Conservation (phyloP, 1,140 invertebrate genomes). For the Drosophila tristis region DNA sequence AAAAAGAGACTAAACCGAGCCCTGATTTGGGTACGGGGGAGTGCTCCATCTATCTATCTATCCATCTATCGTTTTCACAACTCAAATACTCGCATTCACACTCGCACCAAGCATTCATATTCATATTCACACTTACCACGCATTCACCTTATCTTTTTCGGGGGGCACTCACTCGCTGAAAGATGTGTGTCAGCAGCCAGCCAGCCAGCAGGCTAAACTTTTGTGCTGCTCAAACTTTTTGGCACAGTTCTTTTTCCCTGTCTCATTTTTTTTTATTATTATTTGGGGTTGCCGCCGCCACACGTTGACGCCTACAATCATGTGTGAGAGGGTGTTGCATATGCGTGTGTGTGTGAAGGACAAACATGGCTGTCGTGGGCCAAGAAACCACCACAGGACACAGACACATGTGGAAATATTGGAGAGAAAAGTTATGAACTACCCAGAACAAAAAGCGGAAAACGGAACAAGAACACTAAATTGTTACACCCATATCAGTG, state of each 20-base stretch:
- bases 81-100: no score
- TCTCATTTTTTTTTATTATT: neutral
- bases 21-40: neutral
- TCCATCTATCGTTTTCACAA: no score
- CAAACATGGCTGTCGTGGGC: conserved; percentile 73
- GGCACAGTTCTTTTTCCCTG: conserved; percentile 60
- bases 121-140: no score
- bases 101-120: no score
- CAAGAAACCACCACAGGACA: conserved; percentile 70
- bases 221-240: conserved; percentile 49
- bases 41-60: no score
- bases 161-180: neutral
- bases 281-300: conserved; percentile 30
- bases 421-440: conserved; percentile 64
- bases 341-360: conserved; percentile 31
- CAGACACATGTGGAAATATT: conserved; percentile 29
- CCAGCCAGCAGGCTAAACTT: conserved; percentile 8
- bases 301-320: conserved; percentile 62
- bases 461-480: no score
- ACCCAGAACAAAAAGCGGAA: conserved; percentile 28
- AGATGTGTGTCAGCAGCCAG: conserved; percentile 46
- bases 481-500: neutral
- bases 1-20: conserved; percentile 28
- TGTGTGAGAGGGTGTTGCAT: conserved; percentile 5
- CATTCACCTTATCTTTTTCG: conserved; percentile 10